Evolutionary conservation across 2,797 vertebrate species (phyloP), one percentile per base, ranked within the genome.

Genomic region (Natrix natrix): DNA sequence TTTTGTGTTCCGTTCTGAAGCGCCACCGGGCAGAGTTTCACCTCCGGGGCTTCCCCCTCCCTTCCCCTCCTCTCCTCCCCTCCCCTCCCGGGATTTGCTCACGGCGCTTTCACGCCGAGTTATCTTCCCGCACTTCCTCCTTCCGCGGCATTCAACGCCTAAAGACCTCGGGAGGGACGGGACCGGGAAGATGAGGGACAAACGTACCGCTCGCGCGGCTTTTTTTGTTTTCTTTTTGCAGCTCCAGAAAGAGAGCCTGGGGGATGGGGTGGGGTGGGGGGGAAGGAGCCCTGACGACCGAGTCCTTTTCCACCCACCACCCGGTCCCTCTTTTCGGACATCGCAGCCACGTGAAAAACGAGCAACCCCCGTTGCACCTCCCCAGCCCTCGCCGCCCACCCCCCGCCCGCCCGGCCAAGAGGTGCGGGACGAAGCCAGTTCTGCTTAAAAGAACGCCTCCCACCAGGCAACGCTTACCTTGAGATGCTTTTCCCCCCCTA

Each of bases 381-480:
- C 10, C 63, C 14, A 52, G 48, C 32, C 32, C 32, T 37, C 32
- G 32, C 63, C 28, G 8, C 5, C 6, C 22, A 13, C 8, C 60
- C 90, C 1, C 8, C 57, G 12, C 57, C 26, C 8, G 3, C 3
- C 17, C 20, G 59, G 54, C 87, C 83, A 52, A 91, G 93, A 2
- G 28, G 1, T 28, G 91, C 56, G 3, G 90, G 61, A 74, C 66
- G 89, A 66, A 87, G 69, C n/a, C 52, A 28, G 86, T 52, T 16
- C 13, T 55, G 43, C 16, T 16, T 13, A 54, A 69, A 87, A 60
- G 28, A 56, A 56, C 24, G 60, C 83, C 78, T 61, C 66, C 32
- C 57, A 83, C 63, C 60, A 60, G 91, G 48, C 83, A 13, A 86
- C 43, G 89, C 96, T 97, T 94, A 96, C 96, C 96, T 96, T 93